Evolutionary conservation across 2,113 vertebrate genomes (phyloP).

Genomic region (Mirza zaza): DNA sequence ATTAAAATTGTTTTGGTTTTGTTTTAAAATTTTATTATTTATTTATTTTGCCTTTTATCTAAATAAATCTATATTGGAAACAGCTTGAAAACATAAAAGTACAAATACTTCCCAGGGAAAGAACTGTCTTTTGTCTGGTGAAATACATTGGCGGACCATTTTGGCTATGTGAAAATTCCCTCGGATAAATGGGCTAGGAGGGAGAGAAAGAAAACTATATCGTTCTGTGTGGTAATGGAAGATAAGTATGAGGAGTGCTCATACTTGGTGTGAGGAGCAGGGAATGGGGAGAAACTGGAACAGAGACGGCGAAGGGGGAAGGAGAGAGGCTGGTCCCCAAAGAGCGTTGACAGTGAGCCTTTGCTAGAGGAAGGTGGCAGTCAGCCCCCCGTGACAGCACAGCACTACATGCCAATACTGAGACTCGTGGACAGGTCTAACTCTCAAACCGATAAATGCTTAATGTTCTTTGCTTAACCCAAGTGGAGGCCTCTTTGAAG

Average conservation of each 20-base stretch:
- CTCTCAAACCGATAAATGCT: neutral
- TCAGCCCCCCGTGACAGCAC: neutral
- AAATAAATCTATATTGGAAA: neutral
- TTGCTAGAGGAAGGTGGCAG: neutral
- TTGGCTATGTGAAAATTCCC: neutral
- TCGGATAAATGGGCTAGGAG: neutral
- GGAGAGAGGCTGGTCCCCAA: neutral
- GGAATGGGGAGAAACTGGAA: neutral
- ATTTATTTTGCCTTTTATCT: neutral
- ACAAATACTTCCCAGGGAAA: neutral
- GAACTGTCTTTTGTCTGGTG: neutral
- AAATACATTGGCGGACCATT: neutral
- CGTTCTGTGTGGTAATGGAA: neutral
- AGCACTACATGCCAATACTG: neutral
- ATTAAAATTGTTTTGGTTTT: neutral
- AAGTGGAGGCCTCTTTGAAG: neutral
- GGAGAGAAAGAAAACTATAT: neutral
- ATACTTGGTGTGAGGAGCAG: neutral
- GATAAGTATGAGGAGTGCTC: too few relatives aligned
- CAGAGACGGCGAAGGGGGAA: neutral
- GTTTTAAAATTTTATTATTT: neutral
- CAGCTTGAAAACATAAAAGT: neutral
- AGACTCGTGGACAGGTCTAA: neutral
- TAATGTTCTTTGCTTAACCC: neutral
- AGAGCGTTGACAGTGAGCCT: neutral